phyloP scores from a whole-genome alignment of 2,797 vertebrate species.

The Cirrhinus mrigala region DNA sequence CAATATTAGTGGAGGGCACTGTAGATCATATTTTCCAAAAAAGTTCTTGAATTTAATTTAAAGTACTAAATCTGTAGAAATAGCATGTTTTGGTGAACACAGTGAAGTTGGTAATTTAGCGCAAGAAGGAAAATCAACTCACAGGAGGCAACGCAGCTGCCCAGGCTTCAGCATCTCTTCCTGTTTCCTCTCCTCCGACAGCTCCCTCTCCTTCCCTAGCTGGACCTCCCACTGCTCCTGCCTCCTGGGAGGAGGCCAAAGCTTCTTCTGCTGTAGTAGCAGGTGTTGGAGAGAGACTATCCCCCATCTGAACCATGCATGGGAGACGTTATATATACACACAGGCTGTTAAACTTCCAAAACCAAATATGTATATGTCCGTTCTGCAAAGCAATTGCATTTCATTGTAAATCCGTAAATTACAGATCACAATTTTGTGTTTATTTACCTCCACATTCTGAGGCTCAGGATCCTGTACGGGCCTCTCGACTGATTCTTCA shows the following conservation, averaged over 20 bases:
- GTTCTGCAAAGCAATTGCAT: neutral
- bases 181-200: constrained; percentile 76
- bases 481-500: constrained; percentile 54
- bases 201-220: constrained; percentile 74
- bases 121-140: constrained; percentile 56
- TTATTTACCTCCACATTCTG: constrained; percentile 67
- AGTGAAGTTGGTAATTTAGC: neutral
- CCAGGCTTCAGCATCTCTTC: constrained; percentile 86
- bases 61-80: neutral
- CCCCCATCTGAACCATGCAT: constrained; percentile 72
- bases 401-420: neutral
- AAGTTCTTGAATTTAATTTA: neutral
- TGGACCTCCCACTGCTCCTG: constrained; percentile 64
- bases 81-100: neutral
- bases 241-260: constrained; percentile 82
- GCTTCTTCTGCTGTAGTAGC: constrained; percentile 92
- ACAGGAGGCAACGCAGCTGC: constrained; percentile 89
- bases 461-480: constrained; percentile 46
- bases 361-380: neutral
- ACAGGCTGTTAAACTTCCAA: neutral
- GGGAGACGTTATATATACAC: neutral
- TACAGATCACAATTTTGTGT: too few species aligned
- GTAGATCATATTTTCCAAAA: neutral
- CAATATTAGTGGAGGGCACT: too few species aligned
- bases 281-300: constrained; percentile 84